Evolutionary conservation across 2,797 vertebrate species (phyloP), one percentile per base, ranked within the genome.

Genomic region (Channallabes apus): DNA sequence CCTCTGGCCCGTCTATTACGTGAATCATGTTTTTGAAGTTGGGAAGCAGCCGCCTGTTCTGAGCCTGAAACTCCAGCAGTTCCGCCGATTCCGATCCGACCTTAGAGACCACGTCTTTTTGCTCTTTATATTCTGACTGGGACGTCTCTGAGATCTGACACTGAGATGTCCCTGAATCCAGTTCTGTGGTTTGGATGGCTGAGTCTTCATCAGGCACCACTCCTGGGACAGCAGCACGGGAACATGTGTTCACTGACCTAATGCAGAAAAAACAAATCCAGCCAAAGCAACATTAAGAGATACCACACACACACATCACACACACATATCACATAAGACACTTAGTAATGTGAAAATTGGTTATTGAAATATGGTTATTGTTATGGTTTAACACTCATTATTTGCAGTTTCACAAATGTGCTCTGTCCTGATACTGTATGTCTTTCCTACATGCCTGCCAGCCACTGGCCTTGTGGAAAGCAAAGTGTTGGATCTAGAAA

Each of bases 41-140:
- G 0, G 95, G 96, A 72, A 98, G 93, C 35, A 97, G 90, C 5
- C 97, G 94, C 1, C 94, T 93, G 89, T 97, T 97, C 89, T 97
- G 96, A 12, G 90, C 80, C 69, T 81, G 62, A 54, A 93, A 91
- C 6, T 92, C 92, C 7, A 86, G 89, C 0, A 91, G 73, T 20
- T 93, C 92, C 0, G 85, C 73, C 1, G 86, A n/a, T 7, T 91
- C 90, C 1, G 83, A 73, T 54, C 6, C 20, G 64, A 12, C 38
- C 17, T 11, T 38, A 0, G 56, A 72, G 0, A 6, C 12, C 56
- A 18, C 46, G 51, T 85, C 56, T 5, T 41, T 58, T 22, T 32
- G 59, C 12, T 85, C 86, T 75, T 5, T 51, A 82, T 20, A 27
- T 29, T 83, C 83, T n/a, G 4, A 27, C 27, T 65, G 11, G 14